A percentile compares a stretch with the other conserved stretches of the same genome.
Conservation (phyloP, 2,888 invertebrate species). For the Nineta flava region DNA sequence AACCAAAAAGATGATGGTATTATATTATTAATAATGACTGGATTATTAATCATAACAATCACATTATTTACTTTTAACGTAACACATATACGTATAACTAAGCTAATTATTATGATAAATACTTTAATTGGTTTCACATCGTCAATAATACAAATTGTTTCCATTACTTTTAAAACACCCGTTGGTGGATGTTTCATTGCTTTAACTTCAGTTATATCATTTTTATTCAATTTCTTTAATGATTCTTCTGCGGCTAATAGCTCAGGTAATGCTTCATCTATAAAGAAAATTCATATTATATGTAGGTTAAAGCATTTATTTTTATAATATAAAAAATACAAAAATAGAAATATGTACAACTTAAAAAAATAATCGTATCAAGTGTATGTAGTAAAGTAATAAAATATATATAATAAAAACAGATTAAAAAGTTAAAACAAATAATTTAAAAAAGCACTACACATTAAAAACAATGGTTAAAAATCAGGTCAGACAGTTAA, state of each 20-base stretch:
- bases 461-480: neutral
- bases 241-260: conserved; percentile 72
- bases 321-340: too few relatives aligned
- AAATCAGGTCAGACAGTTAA: too few relatives aligned
- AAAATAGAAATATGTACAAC: too few relatives aligned
- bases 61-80: neutral
- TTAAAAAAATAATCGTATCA: too few relatives aligned
- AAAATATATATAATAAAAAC: neutral
- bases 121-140: conserved; percentile 60
- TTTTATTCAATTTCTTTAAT: conserved; percentile 76
- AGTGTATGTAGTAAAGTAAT: neutral
- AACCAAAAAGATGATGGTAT: too few relatives aligned
- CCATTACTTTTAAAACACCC: conserved; percentile 67
- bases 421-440: too few relatives aligned
- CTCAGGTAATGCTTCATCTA: conserved; percentile 71
- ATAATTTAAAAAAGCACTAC: neutral
- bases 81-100: neutral
- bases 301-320: too few relatives aligned
- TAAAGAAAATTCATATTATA: conserved; percentile 4
- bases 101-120: conserved; percentile 7
- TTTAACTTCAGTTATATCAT: conserved; percentile 80
- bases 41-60: too few relatives aligned
- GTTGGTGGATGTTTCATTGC: conserved; percentile 85
- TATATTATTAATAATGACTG: too few relatives aligned
- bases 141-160: conserved; percentile 70